Evolutionary conservation across 2,113 vertebrate genomes (phyloP), one percentile per base, ranked within the genome.

Genomic region (Tapirus terrestris): DNA sequence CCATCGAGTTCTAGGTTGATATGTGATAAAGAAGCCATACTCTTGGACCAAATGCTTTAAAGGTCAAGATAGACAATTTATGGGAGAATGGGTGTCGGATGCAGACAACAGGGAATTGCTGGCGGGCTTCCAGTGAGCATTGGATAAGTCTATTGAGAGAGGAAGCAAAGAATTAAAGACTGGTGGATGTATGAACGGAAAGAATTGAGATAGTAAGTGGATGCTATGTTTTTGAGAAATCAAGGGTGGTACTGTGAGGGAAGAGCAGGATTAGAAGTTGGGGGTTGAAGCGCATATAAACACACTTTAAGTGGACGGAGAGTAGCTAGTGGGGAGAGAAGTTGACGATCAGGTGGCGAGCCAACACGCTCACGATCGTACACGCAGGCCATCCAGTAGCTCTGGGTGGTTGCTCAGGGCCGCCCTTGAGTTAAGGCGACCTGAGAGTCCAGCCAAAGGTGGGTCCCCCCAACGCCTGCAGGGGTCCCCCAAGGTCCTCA

Each of bases 21-120:
- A 0, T 25, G 29, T 0, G 14, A 7, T 8, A 0, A 3, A 7
- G 27, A 20, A 23, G 31, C 16, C 25, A 0, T 2, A 0, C 36
- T 27, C 21, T 83, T 36, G 53, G 60, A 14, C 31, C 6, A 16
- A 9, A 5, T 16, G 16, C 67, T 36, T 3, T 11, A 67, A 6
- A n/a, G 79, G 43, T 13, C 43, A 16, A 9, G 5, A 60, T 9
- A 1, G n/a, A 1, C 11, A 1, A 7, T 4, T 53, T 33, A 2
- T 0, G 27, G 7, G 6, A 25, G 36, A 1, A 2, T 2, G 8
- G 8, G 58, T 9, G 9, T 8, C 12, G 56, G 31, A 6, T 8
- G 85, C 7, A 13, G 75, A 8, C 8, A 2, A 2, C 1, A 1
- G 18, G 58, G 58, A 29, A 1, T 5, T 5, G 31, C 31, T 8